Evolutionary conservation across 2,113 vertebrate species (phyloP), one percentile per base, ranked within the genome.

Genomic region (Grammomys dolichurus): DNA sequence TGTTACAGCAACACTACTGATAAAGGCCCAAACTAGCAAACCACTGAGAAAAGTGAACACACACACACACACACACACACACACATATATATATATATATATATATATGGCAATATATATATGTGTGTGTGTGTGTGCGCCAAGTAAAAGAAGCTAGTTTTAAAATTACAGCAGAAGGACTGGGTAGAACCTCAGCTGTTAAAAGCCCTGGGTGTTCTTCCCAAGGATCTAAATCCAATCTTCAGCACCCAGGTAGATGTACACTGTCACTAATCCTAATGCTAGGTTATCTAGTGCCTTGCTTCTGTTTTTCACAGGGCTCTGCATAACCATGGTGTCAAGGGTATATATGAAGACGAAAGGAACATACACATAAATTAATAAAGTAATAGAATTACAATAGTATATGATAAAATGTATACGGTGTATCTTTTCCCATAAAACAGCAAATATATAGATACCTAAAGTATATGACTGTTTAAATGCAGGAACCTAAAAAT

Each of bases 401-500:
- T 54, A 36, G 58, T 67, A 8, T 28, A 46, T 63, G 46, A 91
- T 54, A 40, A 9, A 33, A 92, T 28, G 60, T 60, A 36, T 22
- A 43, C 16, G 12, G 2, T 70, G 3, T 51, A 36, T 16, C 7
- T 63, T 8, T n/a, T 24, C 70, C 70, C 10, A 58, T 67, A 46
- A 89, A 31, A 0, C 70, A 10, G 12, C 5, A 65, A 51, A 77
- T 43, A 8, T 56, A 8, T 40, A 19, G 46, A 65, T 12, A 48
- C 0, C 3, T 12, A 65, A 70, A 56, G 7, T 46, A 16, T 17
- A 54, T 24, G 11, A 43, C 3, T 54, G 4, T 19, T 28, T 75
- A 72, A 33, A 46, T 0, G 0, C 8, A 31, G 3, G 31, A 33
- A 0, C 51, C 17, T 17, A 13, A 70, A 9, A 10, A 5, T 63